Base-by-base conservation (phyloP, 2,113 vertebrate species). In the Varanus salvator region DNA sequence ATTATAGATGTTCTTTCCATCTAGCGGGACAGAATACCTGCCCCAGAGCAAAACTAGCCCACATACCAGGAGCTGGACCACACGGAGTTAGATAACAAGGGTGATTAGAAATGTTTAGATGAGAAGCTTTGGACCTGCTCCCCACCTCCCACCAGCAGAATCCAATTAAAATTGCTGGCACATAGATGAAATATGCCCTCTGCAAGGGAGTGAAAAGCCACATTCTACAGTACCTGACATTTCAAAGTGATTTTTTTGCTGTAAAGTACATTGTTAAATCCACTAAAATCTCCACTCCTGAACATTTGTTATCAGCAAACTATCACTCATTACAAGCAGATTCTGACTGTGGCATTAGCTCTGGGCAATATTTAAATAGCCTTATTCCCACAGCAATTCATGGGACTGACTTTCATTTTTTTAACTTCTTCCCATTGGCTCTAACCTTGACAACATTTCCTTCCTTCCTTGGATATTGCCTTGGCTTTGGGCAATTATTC, bases 361-460 rank as follows among this genome's bases (percentile, higher is more conserved):
- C 8, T 44, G 64, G 88, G 88, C 83, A 80, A 85, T 85, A 80
- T 90, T 90, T 80, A 85, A 90, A 90, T 85, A 80, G 88, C 83
- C 66, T 69, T 80, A 90, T 85, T 90, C 88, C 83, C 88, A 54
- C 77, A 71, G 21, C 64, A 69, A 69, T 85, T 80, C n/a, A 85
- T 71, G 82, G 4, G 74, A 69, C 50, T 76, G 25, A 69, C 52
- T 69, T 85, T 85, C 60, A 78, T 71, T 85, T 71, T 64, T 64
- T 64, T 64, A 50, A 85, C 23, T 44, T 60, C 50, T 85, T 76
- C 71, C 11, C 27, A 80, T 57, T 85, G 83, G 66, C 50, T 78
- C 60, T 90, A 69, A 85, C 88, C 88, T 90, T 90, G 88, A 69
- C 25, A 85, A 54, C 11, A 34, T 44, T 80, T 52, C 66, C 34